These are phyloP conservation scores for Iphiclides podalirius DNA, from an alignment of 2,888 invertebrate species.

Conservation along the genomic window DNA sequence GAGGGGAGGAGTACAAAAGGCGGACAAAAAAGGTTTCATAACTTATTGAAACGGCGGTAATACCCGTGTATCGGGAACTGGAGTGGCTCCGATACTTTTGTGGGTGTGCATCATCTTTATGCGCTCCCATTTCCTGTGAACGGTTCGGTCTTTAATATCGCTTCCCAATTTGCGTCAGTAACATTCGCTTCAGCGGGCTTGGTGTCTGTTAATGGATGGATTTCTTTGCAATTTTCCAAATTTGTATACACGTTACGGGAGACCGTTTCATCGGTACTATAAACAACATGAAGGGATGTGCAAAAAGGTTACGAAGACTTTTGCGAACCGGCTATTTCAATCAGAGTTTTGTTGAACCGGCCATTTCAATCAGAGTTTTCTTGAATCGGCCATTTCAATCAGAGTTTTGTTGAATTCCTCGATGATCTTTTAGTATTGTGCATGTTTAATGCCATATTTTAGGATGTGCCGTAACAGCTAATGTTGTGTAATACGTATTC, in stretches of 20 bases:
- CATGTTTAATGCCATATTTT: too few species aligned
- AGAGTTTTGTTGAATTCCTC: too few species aligned
- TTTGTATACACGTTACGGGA: background rate
- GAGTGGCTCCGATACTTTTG: conserved; percentile 19
- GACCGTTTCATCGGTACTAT: too few species aligned
- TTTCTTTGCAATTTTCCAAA: conserved; percentile 5
- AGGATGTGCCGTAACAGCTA: too few species aligned
- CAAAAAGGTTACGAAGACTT: too few species aligned
- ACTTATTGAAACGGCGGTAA: conserved; percentile 33
- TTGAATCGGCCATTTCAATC: too few species aligned
- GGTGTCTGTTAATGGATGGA: background rate
- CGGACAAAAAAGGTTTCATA: conserved; percentile 55
- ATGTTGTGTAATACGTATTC: too few species aligned
- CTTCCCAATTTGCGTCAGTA: conserved; percentile 13
- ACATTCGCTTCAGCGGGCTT: background rate
- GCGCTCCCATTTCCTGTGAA: conserved; percentile 10
- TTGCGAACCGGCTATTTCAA: too few species aligned
- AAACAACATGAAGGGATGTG: too few species aligned
- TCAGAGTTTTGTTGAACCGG: too few species aligned
- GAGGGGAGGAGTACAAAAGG: conserved; percentile 54
- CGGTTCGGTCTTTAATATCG: conserved; percentile 15
- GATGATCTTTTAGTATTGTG: too few species aligned
- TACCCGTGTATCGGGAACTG: conserved; percentile 21
- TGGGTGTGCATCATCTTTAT: conserved; percentile 11
- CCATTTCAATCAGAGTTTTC: too few species aligned